These are phyloP conservation scores for Leptopilina drosophilae DNA, from an alignment of 2,888 invertebrate species.

Conservation along the genomic window DNA sequence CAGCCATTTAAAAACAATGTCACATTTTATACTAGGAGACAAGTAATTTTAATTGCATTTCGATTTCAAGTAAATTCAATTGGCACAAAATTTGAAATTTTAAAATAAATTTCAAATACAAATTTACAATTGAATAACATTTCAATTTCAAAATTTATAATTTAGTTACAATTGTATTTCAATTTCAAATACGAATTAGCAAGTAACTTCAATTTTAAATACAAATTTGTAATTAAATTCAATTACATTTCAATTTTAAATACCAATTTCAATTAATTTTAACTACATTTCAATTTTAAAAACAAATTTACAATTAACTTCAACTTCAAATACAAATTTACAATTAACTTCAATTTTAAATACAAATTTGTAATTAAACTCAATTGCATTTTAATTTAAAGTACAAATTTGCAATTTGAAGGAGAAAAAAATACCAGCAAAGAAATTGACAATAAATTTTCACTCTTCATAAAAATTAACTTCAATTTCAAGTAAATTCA, in stretches of 20 bases:
- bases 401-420: no score
- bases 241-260: neutral
- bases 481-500: no score
- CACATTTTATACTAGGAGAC: neutral
- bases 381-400: neutral
- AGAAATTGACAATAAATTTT: no score
- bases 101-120: neutral
- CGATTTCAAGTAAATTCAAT: neutral
- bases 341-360: neutral
- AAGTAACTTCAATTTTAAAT: neutral
- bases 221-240: neutral
- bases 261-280: no score
- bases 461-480: no score
- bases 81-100: neutral
- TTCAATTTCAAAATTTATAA: neutral
- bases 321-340: neutral
- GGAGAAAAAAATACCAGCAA: no score
- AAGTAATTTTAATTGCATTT: neutral
- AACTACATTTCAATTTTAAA: neutral
- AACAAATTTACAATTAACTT: neutral
- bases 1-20: constrained; percentile 1
- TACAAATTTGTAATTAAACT: neutral
- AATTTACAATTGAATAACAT: no score
- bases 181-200: no score
- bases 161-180: neutral